These are phyloP conservation scores for Cordilura impudica DNA, from an alignment of 2,888 invertebrate genomes.

Conservation along the genomic window DNA sequence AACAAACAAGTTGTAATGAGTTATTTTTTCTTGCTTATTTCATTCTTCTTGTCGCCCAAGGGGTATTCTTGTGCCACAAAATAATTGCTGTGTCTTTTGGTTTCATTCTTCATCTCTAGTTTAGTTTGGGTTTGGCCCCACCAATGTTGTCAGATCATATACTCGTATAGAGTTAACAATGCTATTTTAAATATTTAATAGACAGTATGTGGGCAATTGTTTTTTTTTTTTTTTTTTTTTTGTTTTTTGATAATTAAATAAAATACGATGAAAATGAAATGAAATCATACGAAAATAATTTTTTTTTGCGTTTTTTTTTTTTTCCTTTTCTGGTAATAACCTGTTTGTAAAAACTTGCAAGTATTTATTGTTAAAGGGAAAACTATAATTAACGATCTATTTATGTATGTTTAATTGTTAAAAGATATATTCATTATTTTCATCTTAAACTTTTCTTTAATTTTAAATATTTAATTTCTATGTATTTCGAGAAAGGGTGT, in stretches of 20 bases:
- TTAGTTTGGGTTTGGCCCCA: constrained; percentile 30
- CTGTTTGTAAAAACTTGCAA: constrained; percentile 36
- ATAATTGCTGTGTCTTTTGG: constrained; percentile 22
- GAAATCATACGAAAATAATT: constrained; percentile 28
- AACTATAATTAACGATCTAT: background rate
- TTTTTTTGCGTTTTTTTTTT: constrained; percentile 24
- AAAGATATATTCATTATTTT: too few relatives aligned
- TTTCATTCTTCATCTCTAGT: constrained; percentile 15
- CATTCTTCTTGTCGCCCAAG: constrained; percentile 27
- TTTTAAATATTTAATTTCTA: too few relatives aligned
- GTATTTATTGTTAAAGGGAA: constrained; percentile 19
- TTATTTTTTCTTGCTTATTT: constrained; percentile 31
- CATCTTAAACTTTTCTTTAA: too few relatives aligned
- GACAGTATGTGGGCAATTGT: constrained; percentile 56
- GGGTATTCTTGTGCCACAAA: constrained; percentile 37
- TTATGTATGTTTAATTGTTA: too few relatives aligned
- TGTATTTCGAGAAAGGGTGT: too few relatives aligned
- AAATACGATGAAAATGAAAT: constrained; percentile 9
- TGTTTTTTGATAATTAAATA: constrained; percentile 52
- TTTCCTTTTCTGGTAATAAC: constrained; percentile 17
- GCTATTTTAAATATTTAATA: constrained; percentile 52
- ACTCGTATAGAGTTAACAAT: constrained; percentile 49
- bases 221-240: constrained; percentile 44
- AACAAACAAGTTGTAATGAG: constrained; percentile 19
- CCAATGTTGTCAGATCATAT: constrained; percentile 42